Evolutionary conservation across 1,140 invertebrate species (phyloP).

Genomic region (Cepaea nemoralis): DNA sequence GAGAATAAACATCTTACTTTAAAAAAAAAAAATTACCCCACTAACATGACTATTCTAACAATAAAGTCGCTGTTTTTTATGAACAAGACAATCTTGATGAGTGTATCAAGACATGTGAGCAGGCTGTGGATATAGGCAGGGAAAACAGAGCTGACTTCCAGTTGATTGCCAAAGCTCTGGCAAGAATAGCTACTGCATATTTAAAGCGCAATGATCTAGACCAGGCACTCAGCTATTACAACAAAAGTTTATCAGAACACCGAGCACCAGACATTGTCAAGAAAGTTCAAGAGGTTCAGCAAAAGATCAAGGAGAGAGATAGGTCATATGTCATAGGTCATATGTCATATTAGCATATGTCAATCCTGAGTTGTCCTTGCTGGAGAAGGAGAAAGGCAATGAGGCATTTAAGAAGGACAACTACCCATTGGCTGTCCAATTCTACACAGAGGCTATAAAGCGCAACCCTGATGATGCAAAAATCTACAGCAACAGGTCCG

Average conservation of each 20-base stretch:
- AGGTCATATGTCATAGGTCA: no score
- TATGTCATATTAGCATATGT: slow-evolving; percentile 93
- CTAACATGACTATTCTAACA: no score
- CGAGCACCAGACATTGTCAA: slow-evolving; percentile 86
- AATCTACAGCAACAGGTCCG: slow-evolving; percentile 96
- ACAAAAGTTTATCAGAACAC: slow-evolving; percentile 97
- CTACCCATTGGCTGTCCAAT: slow-evolving; percentile 93
- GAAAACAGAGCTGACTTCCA: slow-evolving; percentile 98
- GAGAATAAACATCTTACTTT: no score
- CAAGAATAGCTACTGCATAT: slow-evolving; percentile 75
- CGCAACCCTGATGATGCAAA: slow-evolving; percentile 97
- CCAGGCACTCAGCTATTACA: slow-evolving; percentile 91
- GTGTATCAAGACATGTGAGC: slow-evolving; percentile 93
- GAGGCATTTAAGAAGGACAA: slow-evolving; percentile 84
- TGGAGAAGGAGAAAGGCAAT: slow-evolving; percentile 94
- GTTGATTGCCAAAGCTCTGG: slow-evolving; percentile 84
- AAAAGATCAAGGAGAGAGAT: slow-evolving; percentile 89
- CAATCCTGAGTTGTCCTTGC: slow-evolving; percentile 91
- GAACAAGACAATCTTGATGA: slow-evolving; percentile 94
- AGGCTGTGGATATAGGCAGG: slow-evolving; percentile 93
- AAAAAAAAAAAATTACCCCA: no score
- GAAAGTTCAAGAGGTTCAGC: slow-evolving; percentile 75
- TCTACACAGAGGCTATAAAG: slow-evolving; percentile 93
- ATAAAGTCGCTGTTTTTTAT: slow-evolving; percentile 96
- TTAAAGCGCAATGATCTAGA: slow-evolving; percentile 81